Evolutionary conservation across 1,140 invertebrate genomes (phyloP), one percentile per base, ranked within the genome.

Genomic region (Dendroctonus valens): DNA sequence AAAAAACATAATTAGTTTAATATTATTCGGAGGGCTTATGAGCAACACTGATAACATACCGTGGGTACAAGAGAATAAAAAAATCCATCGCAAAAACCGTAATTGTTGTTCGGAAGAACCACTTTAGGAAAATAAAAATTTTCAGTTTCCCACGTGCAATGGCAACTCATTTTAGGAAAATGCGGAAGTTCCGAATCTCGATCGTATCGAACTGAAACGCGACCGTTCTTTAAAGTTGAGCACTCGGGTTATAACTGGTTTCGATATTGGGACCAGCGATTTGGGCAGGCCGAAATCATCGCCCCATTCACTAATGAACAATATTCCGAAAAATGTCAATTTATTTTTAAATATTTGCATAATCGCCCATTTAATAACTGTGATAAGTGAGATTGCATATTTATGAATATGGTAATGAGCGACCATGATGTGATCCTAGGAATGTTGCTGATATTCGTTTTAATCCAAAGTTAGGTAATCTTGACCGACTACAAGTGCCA

Each of bases 41-140:
- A 26, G 26, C 26, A 26, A 26, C 26, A 26, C 3, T 26, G 1
- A 26, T 42, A 37, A 58, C 44, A 41, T 53, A 59, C 49, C 8
- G 41, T 52, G 39, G 55, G 40, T 12, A 59, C 37, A 42, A 59
- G 44, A 7, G 64, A 66, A 42, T 66, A 66, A 53, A 66, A 66
- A 66, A 66, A 59, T 66, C 64, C 64, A 44, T 59, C 49, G 38
- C 50, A 66, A 59, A 66, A 66, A 12, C 64, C 64, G 42, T 60
- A 66, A 40, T 59, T 40, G n/a, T 59, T 12, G 6, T 59, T 42
- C 5, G 41, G 9, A 66, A 26, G 40, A 7, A 46, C 4, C 9
- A 40, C 37, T 49, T 48, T 12, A 12, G 64, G 38, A 50, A 59
- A 40, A 51, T 26, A 26, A 14, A 59, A 66, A 7, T 66, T 60